Evolutionary conservation across 2,113 vertebrate species (phyloP), one percentile per base, ranked within the genome.

Genomic region (Scortum barcoo): DNA sequence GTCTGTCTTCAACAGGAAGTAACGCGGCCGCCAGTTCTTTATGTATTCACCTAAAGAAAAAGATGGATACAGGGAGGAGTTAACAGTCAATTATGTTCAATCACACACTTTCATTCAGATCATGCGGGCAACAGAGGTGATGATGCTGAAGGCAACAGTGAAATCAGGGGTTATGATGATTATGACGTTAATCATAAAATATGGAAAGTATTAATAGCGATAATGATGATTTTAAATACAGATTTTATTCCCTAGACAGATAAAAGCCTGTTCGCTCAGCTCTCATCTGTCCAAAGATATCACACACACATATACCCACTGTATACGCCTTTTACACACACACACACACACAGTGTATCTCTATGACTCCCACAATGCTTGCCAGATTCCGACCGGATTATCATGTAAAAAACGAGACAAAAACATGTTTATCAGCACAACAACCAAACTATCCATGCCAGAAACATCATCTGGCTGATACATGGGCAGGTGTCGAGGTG

Each of bases 1-100:
- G 94, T 99, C 98, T 89, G 98, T 99, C 95, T 99, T 99, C 88
- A 99, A 92, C 87, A 99, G 96, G 95, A 99, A 99, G 80, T 99
- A 99, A 84, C 98, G 96, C 72, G 98, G 98, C 86, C 98, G 97
- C 98, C 98, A 99, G 92, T 99, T 99, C 96, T 99, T 99, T 94
- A 99, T 99, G 93, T 99, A 99, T 95, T 99, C 98, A 94, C 98
- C 98, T 99, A 88, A 56, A 89, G 19, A 70, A 53, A 81, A n/a
- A 76, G n/a, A 80, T 8, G 2, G 67, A 84, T 1, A 66, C 24
- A 78, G 75, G 80, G 33, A 77, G 13, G 86, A 11, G 40, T 11
- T 71, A 11, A 14, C 14, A 66, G 46, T 74, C 14, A 69, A 60
- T 63, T 11, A 50, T 53, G 36, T 16, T 13, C 5, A 56, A 19